Conservation (phyloP, 2,888 invertebrate genomes). For the Elysia crispata region DNA sequence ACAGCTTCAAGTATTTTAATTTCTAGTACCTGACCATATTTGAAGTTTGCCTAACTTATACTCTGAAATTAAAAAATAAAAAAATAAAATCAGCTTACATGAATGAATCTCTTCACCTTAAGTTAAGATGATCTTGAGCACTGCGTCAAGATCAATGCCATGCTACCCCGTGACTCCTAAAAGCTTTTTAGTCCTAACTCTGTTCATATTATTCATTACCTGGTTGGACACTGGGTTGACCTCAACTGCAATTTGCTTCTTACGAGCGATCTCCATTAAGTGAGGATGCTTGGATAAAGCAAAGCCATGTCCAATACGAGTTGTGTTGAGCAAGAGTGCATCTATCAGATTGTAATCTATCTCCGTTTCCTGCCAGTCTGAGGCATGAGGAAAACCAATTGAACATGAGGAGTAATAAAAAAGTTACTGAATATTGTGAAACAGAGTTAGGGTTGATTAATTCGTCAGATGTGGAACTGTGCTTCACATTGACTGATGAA, state of each 20-base stretch:
- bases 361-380: slow-evolving; percentile 70
- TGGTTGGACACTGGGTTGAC: slow-evolving; percentile 76
- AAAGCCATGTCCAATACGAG: slow-evolving; percentile 74
- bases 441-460: not conserved
- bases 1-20: too few species aligned
- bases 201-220: slow-evolving; percentile 61
- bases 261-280: slow-evolving; percentile 57
- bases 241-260: slow-evolving; percentile 68
- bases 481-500: not conserved
- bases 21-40: too few species aligned
- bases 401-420: slow-evolving; percentile 37
- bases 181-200: too few species aligned
- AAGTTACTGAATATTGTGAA: not conserved
- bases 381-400: slow-evolving; percentile 30
- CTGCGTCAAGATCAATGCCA: too few species aligned
- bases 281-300: slow-evolving; percentile 72
- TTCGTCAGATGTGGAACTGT: not conserved
- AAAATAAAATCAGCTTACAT: too few species aligned
- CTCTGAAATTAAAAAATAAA: too few species aligned
- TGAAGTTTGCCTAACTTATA: too few species aligned
- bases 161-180: too few species aligned
- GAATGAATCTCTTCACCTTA: too few species aligned
- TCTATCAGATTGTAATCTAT: slow-evolving; percentile 73
- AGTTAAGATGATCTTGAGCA: too few species aligned
- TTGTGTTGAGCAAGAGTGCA: slow-evolving; percentile 71